phyloP scores from a whole-genome alignment of 2,797 vertebrate species.

The Pristis pectinata region DNA sequence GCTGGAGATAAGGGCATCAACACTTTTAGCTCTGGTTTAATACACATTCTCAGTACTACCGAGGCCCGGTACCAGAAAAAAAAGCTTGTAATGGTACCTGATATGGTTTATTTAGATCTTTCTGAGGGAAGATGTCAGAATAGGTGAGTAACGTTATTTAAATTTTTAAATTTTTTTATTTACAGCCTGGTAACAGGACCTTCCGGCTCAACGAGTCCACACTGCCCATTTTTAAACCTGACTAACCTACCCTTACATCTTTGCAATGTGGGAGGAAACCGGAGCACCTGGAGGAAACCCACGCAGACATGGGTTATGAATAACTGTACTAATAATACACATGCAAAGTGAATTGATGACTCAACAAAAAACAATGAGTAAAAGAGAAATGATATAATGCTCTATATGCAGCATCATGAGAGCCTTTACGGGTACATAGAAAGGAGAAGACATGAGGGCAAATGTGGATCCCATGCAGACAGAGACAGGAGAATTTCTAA shows the following conservation, averaged over 20 bases:
- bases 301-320: no score
- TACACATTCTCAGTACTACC: not conserved
- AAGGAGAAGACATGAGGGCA: no score
- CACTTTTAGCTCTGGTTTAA: not conserved
- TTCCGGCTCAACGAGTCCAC: no score
- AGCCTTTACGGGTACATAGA: no score
- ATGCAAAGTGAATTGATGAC: not conserved
- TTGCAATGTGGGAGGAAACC: no score
- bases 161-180: no score
- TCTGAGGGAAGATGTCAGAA: not conserved
- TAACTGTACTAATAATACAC: not conserved
- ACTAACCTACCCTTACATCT: no score
- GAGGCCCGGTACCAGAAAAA: not conserved
- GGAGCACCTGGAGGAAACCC: no score
- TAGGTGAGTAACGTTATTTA: not conserved
- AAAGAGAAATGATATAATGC: not conserved
- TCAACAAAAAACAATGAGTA: not conserved
- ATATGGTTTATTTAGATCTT: not conserved
- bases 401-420: not conserved
- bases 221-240: no score
- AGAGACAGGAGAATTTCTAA: no score
- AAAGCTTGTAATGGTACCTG: not conserved
- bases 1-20: not conserved
- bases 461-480: no score
- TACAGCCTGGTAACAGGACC: no score